phyloP scores from a whole-genome alignment of 2,113 vertebrate genomes.

The Heterochromis multidens region DNA sequence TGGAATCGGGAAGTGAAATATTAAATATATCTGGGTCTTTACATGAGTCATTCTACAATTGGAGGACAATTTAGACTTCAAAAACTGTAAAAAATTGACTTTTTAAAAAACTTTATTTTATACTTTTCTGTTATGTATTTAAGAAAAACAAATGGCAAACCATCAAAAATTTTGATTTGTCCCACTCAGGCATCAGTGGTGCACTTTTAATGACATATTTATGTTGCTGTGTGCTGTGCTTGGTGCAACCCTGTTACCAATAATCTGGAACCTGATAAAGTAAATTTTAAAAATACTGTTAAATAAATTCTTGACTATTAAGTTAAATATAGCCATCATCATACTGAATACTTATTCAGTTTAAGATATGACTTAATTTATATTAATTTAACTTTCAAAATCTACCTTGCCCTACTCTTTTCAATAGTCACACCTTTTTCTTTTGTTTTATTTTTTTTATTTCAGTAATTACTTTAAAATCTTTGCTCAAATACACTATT shows the following conservation, averaged over 20 bases:
- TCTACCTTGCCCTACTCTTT: no score
- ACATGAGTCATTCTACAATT: background rate
- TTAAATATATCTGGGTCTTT: background rate
- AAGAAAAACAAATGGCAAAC: background rate
- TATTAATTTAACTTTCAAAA: no score
- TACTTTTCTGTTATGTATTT: background rate
- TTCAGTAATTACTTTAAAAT: background rate
- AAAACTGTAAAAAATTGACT: no score
- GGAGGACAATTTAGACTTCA: no score
- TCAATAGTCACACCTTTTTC: no score
- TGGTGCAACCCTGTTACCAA: background rate
- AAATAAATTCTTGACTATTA: background rate
- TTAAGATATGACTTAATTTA: no score
- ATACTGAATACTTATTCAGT: background rate
- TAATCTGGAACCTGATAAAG: background rate
- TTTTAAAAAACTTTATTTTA: no score
- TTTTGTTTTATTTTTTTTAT: no score
- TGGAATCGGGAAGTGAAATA: background rate
- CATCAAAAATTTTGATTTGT: no score
- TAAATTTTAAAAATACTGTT: background rate
- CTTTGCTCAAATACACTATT: background rate
- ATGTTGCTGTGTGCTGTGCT: background rate
- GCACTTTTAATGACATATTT: background rate
- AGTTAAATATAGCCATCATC: background rate
- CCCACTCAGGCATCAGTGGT: background rate